Evolutionary conservation across 2,797 vertebrate species (phyloP).

Genomic region (Monodelphis domestica): DNA sequence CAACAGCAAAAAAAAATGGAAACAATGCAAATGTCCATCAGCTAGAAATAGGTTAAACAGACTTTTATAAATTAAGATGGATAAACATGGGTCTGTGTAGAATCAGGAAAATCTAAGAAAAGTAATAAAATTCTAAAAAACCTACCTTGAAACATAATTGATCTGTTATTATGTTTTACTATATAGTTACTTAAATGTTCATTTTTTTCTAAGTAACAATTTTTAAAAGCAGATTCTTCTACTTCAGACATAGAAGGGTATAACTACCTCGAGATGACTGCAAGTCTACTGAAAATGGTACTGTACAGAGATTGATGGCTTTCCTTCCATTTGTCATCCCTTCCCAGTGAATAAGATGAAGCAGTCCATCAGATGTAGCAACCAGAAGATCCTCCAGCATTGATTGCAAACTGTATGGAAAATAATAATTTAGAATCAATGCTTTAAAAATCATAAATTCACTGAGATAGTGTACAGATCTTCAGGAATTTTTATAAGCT

Average conservation of each 20-base stretch:
- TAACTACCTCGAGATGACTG: conserved; percentile 95
- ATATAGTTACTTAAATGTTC: neutral
- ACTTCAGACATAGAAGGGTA: conserved; percentile 32
- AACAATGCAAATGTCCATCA: neutral
- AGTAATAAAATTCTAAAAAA: neutral
- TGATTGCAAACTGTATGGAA: conserved; percentile 92
- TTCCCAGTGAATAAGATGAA: conserved; percentile 98
- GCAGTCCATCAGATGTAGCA: conserved; percentile 94
- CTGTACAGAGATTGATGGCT: conserved; percentile 93
- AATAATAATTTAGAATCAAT: conserved; percentile 47
- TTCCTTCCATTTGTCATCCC: conserved; percentile 95
- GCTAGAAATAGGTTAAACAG: too few species aligned
- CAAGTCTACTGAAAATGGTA: conserved; percentile 97
- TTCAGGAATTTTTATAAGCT: conserved; percentile 11
- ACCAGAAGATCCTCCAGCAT: conserved; percentile 94
- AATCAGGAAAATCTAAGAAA: neutral
- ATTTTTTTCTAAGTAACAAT: conserved; percentile 5
- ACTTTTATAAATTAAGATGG: neutral
- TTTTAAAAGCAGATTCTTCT: conserved; percentile 64
- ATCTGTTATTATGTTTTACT: neutral
- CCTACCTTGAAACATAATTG: neutral
- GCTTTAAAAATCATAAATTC: conserved; percentile 15
- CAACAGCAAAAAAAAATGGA: neutral
- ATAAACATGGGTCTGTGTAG: neutral
- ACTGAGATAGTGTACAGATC: conserved; percentile 16